Conservation (phyloP, 2,888 invertebrate species). For the Patella pellucida region DNA sequence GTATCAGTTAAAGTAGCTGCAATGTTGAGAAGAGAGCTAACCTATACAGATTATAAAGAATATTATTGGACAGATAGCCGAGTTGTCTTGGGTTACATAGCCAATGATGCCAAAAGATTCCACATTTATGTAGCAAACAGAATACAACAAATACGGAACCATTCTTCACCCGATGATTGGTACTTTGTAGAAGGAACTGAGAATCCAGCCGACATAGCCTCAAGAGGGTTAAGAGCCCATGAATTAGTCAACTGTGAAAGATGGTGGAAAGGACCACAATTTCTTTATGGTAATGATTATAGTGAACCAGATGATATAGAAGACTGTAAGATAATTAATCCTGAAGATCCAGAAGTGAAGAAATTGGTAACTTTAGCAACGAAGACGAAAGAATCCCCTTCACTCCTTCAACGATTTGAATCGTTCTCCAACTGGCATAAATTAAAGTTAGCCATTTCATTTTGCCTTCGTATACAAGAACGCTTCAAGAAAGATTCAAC, state of each 20-base stretch:
- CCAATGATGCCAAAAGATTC: not conserved
- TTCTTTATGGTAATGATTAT: not conserved
- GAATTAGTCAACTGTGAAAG: not conserved
- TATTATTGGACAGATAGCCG: not conserved
- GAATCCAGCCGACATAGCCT: conserved; percentile 17
- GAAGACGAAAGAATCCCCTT: not conserved
- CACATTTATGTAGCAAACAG: not conserved
- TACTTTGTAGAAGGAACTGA: not conserved
- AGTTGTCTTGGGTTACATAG: not conserved
- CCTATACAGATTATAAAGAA: not conserved
- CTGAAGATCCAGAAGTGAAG: not conserved
- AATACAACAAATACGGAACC: not conserved
- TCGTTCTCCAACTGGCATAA: not conserved
- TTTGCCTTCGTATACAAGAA: not conserved
- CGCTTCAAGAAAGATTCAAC: too few species aligned
- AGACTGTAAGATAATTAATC: not conserved
- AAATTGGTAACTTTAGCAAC: not conserved
- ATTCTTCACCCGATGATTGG: not conserved
- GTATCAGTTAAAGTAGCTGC: not conserved
- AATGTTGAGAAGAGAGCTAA: not conserved
- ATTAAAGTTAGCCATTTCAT: not conserved
- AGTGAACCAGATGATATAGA: not conserved
- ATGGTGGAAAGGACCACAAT: not conserved
- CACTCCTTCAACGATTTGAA: not conserved
- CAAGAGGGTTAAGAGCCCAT: conserved; percentile 24